These are phyloP conservation scores for Eciton burchellii DNA, from an alignment of 1,140 invertebrate species.

Conservation along the genomic window DNA sequence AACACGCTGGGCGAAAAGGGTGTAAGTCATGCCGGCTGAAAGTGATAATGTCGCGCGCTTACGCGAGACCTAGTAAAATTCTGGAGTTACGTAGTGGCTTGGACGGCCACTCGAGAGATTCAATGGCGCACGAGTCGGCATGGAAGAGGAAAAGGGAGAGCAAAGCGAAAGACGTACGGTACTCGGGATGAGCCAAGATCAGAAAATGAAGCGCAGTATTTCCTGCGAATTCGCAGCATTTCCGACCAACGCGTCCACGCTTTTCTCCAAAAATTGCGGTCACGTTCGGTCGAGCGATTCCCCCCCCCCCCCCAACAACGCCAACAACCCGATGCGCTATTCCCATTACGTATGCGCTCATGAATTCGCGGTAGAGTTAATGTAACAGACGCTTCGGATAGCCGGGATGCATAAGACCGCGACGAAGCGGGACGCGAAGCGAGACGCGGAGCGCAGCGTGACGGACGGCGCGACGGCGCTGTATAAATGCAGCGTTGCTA, in stretches of 20 bases:
- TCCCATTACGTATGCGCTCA: slow-evolving; percentile 6
- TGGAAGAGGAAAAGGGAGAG: neutral
- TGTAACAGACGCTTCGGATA: slow-evolving; percentile 43
- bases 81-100: neutral
- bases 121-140: neutral
- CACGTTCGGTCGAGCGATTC: neutral
- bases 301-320: neutral
- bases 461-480: slow-evolving; percentile 66
- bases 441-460: slow-evolving; percentile 64
- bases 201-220: no score
- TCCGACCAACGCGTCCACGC: no score
- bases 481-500: slow-evolving; percentile 78
- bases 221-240: no score
- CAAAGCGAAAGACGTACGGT: neutral
- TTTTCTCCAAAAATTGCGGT: neutral
- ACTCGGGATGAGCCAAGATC: no score
- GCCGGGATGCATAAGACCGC: slow-evolving; percentile 47
- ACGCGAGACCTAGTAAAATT: neutral
- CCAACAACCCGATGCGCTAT: neutral
- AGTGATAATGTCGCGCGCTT: slow-evolving; percentile 1
- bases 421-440: slow-evolving; percentile 62
- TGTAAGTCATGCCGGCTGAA: neutral
- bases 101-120: neutral
- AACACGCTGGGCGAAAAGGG: neutral
- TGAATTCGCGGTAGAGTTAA: neutral